These are phyloP conservation scores for Caradrina clavipalpis DNA, from an alignment of 2,888 invertebrate species.

Conservation along the genomic window DNA sequence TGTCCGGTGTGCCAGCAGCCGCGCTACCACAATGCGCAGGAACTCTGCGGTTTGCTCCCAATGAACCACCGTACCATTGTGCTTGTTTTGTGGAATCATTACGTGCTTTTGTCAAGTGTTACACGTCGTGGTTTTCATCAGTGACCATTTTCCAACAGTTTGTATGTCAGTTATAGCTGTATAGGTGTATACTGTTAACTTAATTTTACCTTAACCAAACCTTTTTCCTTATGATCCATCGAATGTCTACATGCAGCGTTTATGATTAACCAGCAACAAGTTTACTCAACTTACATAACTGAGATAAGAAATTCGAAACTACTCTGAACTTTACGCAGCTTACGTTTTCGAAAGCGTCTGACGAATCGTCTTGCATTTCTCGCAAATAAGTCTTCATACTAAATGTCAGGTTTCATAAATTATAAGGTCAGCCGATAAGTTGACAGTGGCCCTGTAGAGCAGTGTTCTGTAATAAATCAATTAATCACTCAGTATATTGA, in stretches of 20 bases:
- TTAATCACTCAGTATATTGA: constrained; percentile 79
- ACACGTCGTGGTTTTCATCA: constrained; percentile 66
- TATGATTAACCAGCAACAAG: constrained; percentile 58
- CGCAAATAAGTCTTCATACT: constrained; percentile 61
- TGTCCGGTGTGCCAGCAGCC: constrained; percentile 43
- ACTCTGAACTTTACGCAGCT: constrained; percentile 57
- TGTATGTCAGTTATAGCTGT: constrained; percentile 41
- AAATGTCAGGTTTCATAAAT: constrained; percentile 74
- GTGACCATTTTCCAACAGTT: constrained; percentile 62
- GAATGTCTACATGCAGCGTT: constrained; percentile 53
- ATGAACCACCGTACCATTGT: constrained; percentile 67
- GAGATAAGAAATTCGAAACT: constrained; percentile 64
- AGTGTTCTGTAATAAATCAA: constrained; percentile 79
- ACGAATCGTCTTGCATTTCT: constrained; percentile 59
- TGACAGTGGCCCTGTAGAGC: constrained; percentile 77
- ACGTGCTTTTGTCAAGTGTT: constrained; percentile 69
- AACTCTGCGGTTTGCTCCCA: constrained; percentile 80
- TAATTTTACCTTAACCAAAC: constrained; percentile 47
- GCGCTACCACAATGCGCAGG: constrained; percentile 81
- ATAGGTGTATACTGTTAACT: constrained; percentile 29
- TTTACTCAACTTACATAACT: constrained; percentile 67
- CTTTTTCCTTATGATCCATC: too few species aligned
- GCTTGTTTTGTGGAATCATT: constrained; percentile 69
- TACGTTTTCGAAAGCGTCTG: constrained; percentile 71
- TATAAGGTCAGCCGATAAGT: constrained; percentile 71